A percentile compares a stretch with the other conserved stretches of the same genome.
phyloP scores from a whole-genome alignment of 2,113 vertebrate genomes.

The Cynocephalus volans region DNA sequence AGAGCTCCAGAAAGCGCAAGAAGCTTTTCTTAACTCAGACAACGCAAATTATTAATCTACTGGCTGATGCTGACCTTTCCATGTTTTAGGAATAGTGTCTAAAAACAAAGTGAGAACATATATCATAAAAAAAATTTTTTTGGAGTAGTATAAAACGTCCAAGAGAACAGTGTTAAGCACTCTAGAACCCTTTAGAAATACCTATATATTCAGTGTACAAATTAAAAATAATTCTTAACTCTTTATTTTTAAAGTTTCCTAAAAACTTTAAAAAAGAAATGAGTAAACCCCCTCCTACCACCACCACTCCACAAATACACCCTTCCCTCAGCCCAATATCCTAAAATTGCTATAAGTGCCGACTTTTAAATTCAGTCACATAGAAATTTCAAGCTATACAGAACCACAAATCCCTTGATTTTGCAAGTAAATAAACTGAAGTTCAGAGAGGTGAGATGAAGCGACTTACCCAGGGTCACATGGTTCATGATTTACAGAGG shows the following conservation, averaged over 20 bases:
- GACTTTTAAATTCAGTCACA: conserved; percentile 2
- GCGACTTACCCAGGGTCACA: neutral
- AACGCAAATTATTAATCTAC: neutral
- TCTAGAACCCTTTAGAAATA: conserved; percentile 1
- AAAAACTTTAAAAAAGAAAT: conserved; percentile 4
- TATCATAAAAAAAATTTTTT: neutral
- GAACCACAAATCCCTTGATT: neutral
- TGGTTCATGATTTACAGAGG: neutral
- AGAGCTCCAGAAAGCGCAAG: conserved; percentile 42
- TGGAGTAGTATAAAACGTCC: neutral
- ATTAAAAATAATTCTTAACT: conserved; percentile 42
- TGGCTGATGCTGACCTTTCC: neutral
- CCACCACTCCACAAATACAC: neutral
- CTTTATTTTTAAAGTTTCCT: conserved; percentile 37
- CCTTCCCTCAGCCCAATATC: neutral
- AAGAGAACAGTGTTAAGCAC: conserved; percentile 25
- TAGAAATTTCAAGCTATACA: neutral
- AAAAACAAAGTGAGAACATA: conserved; percentile 28
- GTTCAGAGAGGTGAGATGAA: neutral
- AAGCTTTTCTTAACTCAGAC: neutral
- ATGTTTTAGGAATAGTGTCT: conserved; percentile 51
- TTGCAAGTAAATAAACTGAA: neutral
- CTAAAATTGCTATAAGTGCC: neutral
- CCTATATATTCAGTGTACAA: neutral
- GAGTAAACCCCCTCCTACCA: neutral